Evolutionary conservation across 2,113 vertebrate genomes (phyloP), one percentile per base, ranked within the genome.

Genomic region (Perca fluviatilis): DNA sequence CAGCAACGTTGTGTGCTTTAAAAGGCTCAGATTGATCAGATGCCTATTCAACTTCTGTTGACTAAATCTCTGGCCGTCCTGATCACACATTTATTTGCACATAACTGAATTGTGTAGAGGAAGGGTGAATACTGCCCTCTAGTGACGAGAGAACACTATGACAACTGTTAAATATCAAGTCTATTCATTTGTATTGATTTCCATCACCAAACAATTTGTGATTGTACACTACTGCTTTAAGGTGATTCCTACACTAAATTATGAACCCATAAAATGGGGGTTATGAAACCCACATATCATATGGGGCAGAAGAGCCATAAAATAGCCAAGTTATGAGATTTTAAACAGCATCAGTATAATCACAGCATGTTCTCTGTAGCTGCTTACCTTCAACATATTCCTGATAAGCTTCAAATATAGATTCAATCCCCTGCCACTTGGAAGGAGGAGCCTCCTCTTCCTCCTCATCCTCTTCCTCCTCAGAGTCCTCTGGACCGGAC

Each of bases 391-490:
- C 98, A 86, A 97, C 94, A 53, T 99, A 98, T 86, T 99, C 98
- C 94, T 99, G 98, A 95, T 99, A 99, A 73, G 98, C 97, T 95
- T 98, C 98, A 90, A 98, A 98, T 89, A 99, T 95, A 30, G 97
- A 97, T 95, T 99, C 98, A 27, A 99, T 99, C 84, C 98, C 98
- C 86, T 97, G 97, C 98, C 98, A 99, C 89, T 96, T 97, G 86
- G 94, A 95, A 79, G 92, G 88, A 61, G 96, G 95, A 83, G 88
- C 94, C 0, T 95, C 96, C 0, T 95, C 95, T 1, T 95, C 95
- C 0, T 96, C 96, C 0, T 96, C 96, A 0, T 96, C 95, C 0
- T 96, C 96, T 0, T 96, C 96, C 0, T 97, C 96, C 15, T 96
- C 97, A 0, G 96, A 96, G 80, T 96, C 96, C 1, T 85, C 95